Base-by-base conservation (phyloP, 1,140 invertebrate genomes). In the Eubasilissa regina region DNA sequence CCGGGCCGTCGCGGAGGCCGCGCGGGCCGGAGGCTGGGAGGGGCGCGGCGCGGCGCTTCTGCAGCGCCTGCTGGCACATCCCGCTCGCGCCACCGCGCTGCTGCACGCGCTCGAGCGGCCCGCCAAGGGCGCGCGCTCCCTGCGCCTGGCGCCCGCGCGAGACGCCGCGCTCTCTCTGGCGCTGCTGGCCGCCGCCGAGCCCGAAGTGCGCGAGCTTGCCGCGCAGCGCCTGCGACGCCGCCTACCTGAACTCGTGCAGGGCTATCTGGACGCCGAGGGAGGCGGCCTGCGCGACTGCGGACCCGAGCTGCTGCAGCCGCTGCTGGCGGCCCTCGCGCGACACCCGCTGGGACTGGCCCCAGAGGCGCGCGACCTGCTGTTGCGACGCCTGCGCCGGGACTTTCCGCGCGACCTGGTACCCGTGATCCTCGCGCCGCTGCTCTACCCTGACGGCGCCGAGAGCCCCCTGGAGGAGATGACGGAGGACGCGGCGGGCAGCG, bases 141-240 rank as follows among this genome's bases (percentile, higher is more conserved):
- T 97, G 80, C 94, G 94, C 84, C 92, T 98, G 81, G 94, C 93
- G 68, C 91, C 94, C 83, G 93, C 97, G 13, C 95, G 97, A 89
- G 97, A 98, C 90, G 94, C 97, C 84, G 94, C 95, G 19, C 94
- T 98, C 89, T 95, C 95, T 47, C 90, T 98, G 84, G 94, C 95
- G 62, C 89, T 98, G 73, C 92, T 94, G 53, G 92, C 95, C 86
- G 97, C 96, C 0, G 92, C 92, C 11, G 94, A 94, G 86, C 82
- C 90, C 60, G 96, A 98, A 83, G 92, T 95, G 62, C 89, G 92
- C 44, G 89, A 89, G 83, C 90, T 94, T 83, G 94, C 96, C 25
- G 88, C 92, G 77, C 93, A 94, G 82, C 95, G 96, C 88, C 89
- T 98, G 44, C 93, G 94, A 84, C 93, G 93, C 86, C 94, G 95